phyloP scores from a whole-genome alignment of 2,797 vertebrate genomes.

The Argentina silus region DNA sequence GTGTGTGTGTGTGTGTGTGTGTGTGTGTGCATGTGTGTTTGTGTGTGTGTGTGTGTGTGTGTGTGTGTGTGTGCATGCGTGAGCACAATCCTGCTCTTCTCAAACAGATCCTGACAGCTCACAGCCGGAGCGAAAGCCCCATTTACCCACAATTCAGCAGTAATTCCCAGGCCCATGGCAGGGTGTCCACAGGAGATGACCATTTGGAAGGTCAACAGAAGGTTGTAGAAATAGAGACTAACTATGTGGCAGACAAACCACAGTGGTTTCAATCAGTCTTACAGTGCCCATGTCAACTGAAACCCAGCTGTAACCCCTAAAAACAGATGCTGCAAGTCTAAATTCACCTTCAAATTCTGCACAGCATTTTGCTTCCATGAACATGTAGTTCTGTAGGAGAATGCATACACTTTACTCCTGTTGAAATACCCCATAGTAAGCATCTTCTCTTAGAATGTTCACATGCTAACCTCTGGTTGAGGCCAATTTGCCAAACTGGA shows the following conservation, averaged over 20 bases:
- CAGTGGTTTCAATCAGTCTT: background rate
- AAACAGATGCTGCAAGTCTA: background rate
- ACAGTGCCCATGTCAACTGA: slow-evolving; percentile 1
- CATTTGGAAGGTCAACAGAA: slow-evolving; percentile 69
- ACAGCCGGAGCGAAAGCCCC: slow-evolving; percentile 70
- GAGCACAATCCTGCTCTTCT: slow-evolving; percentile 60
- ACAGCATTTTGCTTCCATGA: background rate
- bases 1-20: background rate
- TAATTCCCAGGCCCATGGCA: slow-evolving; percentile 64
- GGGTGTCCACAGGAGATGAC: slow-evolving; percentile 56
- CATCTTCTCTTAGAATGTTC: background rate
- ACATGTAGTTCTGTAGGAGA: background rate
- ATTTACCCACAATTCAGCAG: slow-evolving; percentile 76
- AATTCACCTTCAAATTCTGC: background rate
- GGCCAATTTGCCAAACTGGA: slow-evolving; percentile 46
- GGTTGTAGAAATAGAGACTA: slow-evolving; percentile 25
- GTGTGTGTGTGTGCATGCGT: slow-evolving; percentile 55
- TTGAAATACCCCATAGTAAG: background rate
- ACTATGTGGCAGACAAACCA: background rate
- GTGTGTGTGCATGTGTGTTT: slow-evolving; percentile 16
- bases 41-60: background rate
- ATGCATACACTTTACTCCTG: background rate
- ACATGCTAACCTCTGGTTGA: slow-evolving; percentile 37
- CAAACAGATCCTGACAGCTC: slow-evolving; percentile 75
- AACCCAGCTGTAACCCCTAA: background rate